Evolutionary conservation across 1,140 invertebrate species (phyloP), one percentile per base, ranked within the genome.

Genomic region (Drosophila triauraria): DNA sequence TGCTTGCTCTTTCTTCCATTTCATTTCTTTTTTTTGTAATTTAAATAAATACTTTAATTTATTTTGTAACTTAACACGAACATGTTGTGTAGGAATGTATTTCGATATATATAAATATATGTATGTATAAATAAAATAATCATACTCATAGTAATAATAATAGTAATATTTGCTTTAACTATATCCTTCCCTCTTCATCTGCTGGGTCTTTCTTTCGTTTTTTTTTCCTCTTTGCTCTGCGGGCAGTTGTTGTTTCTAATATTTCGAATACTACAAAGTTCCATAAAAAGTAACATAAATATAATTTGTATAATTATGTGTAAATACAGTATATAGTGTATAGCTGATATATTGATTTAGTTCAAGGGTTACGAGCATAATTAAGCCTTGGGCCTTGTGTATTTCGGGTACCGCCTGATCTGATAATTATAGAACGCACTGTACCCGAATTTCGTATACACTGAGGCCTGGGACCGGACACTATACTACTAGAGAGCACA

Each of bases 41-140:
- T 85, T 87, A 82, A 86, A 87, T 90, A 90, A 90, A 90, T 91
- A 90, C 54, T 85, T 90, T 90, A 85, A 90, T 90, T 88, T 90
- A 90, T 88, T 54, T 75, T 81, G 67, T 90, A 88, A 74, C 83
- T 82, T 87, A 91, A 32, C 72, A 69, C 65, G 59, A 76, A 76
- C 53, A 85, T 75, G 59, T 75, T 80, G 87, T 78, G 54, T 75
- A 88, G 84, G 83, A 87, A 87, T 88, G 83, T 82, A 72, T 71
- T 70, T 85, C 71, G 75, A 77, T 80, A 84, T 83, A 51, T 68
- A 51, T 68, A 68, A 62, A 76, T 56, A 46, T 64, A 30, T 67
- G 15, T 62, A 71, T 57, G 47, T 80, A 80, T 77, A 64, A 68
- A 57, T 69, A 72, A 80, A 71, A 47, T 74, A 82, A 71, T 76